Base-by-base conservation (phyloP, 2,113 vertebrate genomes). In the Camelus dromedarius region DNA sequence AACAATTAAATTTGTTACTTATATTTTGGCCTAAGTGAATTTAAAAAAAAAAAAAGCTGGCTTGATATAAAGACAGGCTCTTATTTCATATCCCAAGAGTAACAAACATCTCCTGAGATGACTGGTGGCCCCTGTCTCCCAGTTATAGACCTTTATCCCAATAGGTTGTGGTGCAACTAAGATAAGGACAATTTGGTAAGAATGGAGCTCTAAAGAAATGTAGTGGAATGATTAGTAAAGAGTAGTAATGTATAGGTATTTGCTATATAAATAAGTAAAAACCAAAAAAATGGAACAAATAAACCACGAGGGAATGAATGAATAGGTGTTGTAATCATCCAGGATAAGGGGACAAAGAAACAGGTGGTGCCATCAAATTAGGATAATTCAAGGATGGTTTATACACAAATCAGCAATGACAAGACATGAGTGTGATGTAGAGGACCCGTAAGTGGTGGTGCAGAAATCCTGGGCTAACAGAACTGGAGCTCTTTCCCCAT, bases 271-370 rank as follows among this genome's bases (percentile, higher is more conserved):
- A 62, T 77, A 67, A 94, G 3, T 67, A 93, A 90, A 92, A 50
- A 66, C 19, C 11, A 73, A 88, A 48, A 93, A 54, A 75, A 42
- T 20, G 84, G 54, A 56, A 42, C 20, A 83, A 66, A 46, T 56
- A 67, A 82, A 50, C 58, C 58, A 69, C 15, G 22, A 60, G 30
- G 52, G 77, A 88, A 64, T 52, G 60, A 93, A 66, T 69, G 32
- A 87, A 35, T 64, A 52, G 72, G 18, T 77, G 26, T n/a, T 72
- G 6, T 35, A 83, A 24, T 83, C 54, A 94, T 66, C 62, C 26
- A n/a, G 6, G 18, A 79, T 66, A 91, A 91, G 56, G 32, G 69
- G 26, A 73, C 30, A 70, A 93, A 95, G 38, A 92, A 79, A 95
- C 16, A 85, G 30, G 69, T 58, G 42, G 16, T 76, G 20, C 22